Conservation (phyloP, 1,140 invertebrate genomes). For the Eufriesea mexicana region DNA sequence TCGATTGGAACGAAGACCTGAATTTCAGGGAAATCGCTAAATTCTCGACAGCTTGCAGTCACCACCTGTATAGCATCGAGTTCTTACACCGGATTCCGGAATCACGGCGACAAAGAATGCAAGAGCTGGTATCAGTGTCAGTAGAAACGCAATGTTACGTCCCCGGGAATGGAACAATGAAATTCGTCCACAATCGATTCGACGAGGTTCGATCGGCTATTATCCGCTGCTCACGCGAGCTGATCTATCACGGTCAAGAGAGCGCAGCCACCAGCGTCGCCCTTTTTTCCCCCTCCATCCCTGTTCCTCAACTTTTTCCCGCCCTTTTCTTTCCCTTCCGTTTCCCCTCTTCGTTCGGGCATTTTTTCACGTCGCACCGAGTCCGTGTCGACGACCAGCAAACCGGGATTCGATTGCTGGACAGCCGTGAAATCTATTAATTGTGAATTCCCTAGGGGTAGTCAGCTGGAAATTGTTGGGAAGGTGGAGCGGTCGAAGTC, state of each 20-base stretch:
- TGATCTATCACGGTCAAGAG: slow-evolving; percentile 1
- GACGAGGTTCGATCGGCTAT: slow-evolving; percentile 9
- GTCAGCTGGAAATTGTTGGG: slow-evolving; percentile 10
- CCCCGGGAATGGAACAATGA: neutral
- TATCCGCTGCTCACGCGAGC: slow-evolving; percentile 12
- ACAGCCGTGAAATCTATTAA: slow-evolving; percentile 58
- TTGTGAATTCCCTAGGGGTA: slow-evolving; percentile 49
- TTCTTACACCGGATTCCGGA: slow-evolving; percentile 6
- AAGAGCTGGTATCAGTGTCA: slow-evolving; percentile 7
- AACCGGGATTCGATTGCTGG: neutral
- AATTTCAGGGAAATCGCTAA: too few relatives aligned
- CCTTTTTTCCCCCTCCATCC: too few relatives aligned
- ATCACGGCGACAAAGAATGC: neutral
- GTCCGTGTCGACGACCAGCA: slow-evolving; percentile 14
- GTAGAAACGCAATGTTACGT: slow-evolving; percentile 8
- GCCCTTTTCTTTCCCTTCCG: neutral
- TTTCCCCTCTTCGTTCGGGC: neutral
- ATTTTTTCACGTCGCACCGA: neutral
- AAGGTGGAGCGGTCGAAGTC: too few relatives aligned
- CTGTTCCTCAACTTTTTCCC: too few relatives aligned
- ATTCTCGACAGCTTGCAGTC: too few relatives aligned
- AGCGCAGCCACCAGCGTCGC: slow-evolving; percentile 26
- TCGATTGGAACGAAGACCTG: too few relatives aligned
- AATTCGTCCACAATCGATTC: slow-evolving; percentile 19
- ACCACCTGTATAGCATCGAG: too few relatives aligned